Evolutionary conservation across 37 sponge, comb jelly and placozoan species (phyloP).

Genomic region (Beroe forskalii): DNA sequence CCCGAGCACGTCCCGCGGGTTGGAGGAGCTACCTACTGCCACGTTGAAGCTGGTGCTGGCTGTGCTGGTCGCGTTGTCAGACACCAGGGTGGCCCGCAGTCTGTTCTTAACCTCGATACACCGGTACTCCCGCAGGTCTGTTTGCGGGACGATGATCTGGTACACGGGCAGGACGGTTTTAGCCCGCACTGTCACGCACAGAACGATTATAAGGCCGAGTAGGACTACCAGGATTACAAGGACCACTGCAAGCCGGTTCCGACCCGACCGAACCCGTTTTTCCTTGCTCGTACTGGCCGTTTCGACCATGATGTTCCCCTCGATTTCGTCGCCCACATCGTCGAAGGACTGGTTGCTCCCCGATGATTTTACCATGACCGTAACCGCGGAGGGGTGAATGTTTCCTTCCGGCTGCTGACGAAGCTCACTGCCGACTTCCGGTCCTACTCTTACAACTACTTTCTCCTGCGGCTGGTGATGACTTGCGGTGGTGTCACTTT

Average conservation of each 20-base stretch:
- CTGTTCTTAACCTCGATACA: neutral
- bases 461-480: too few relatives aligned
- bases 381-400: neutral
- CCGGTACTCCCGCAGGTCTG: conserved; percentile 30
- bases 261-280: neutral
- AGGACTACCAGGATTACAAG: conserved; percentile 1
- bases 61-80: neutral
- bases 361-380: neutral
- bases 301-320: conserved; percentile 22
- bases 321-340: neutral
- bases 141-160: conserved; percentile 13
- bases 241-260: conserved; percentile 26
- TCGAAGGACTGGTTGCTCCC: neutral
- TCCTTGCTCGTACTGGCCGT: neutral
- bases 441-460: too few relatives aligned
- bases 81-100: neutral
- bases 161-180: neutral
- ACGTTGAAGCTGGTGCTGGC: neutral
- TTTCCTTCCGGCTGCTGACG: too few relatives aligned
- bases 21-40: neutral
- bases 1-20: conserved; percentile 68
- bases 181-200: conserved; percentile 4
- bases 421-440: too few relatives aligned
- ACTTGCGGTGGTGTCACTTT: neutral
- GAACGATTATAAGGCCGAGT: neutral